Base-by-base conservation (phyloP, 2,113 vertebrate species). In the Formicarius rufipectus region DNA sequence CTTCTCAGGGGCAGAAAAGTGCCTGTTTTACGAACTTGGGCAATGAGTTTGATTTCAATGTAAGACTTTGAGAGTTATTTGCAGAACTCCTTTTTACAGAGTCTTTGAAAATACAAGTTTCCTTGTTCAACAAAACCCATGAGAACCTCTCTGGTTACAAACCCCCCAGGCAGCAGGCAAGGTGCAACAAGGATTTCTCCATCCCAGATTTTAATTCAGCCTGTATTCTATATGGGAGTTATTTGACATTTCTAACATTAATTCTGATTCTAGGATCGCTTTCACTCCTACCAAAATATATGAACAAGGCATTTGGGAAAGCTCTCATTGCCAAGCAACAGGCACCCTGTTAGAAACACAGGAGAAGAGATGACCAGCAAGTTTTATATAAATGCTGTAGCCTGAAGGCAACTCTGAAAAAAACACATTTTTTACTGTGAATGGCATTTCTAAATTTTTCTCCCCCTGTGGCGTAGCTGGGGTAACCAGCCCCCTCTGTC, bases 251-350 rank as follows among this genome's bases (percentile, higher is more conserved):
- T 73, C 76, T 71, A 91, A 63, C 40, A 33, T 45, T 78, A 85
- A 89, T 87, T 90, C 93, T 47, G 44, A 92, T 84, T 52, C 58
- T 59, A 63, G 62, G 80, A 94, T 94, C 64, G 69, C 73, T 95
- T 84, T 79, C 53, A 71, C 68, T 94, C 81, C 66, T 52, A 91
- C 68, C 83, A 91, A 95, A 94, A 77, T 25, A 76, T 35, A 87
- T 4, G 23, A 89, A 74, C 18, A 2, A 74, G 76, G 45, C 72
- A 81, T 64, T 94, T 69, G 56, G 62, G 87, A 96, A 94, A 91
- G 79, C 49, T 84, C 92, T 60, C 67, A 97, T 95, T 96, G 96
- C 95, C 96, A 97, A 95, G 96, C 96, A 97, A 97, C 94, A 74
- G 53, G 66, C 88, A 87, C 62, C 35, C 67, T 66, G 93, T 76